Evolutionary conservation across 2,888 invertebrate genomes (phyloP).

Genomic region (Nasonovia ribisnigri): DNA sequence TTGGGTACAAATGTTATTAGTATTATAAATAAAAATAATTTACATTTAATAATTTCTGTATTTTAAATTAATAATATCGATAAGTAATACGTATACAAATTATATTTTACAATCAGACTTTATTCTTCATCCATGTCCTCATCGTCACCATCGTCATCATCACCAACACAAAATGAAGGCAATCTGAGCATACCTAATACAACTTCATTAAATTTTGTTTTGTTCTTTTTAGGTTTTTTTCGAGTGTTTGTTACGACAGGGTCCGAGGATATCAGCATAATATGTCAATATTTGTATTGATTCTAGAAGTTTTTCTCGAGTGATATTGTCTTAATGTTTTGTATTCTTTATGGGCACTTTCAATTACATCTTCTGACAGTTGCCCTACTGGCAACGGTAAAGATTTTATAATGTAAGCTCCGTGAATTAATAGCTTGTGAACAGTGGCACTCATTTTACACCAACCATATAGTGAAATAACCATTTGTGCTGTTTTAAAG

Average conservation of each 20-base stretch:
- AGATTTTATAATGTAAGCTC: constrained; percentile 10
- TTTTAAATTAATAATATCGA: too few relatives aligned
- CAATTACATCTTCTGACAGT: constrained; percentile 42
- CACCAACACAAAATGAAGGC: constrained; percentile 22
- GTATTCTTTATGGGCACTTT: constrained; percentile 24
- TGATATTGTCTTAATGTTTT: constrained; percentile 35
- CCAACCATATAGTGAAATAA: constrained; percentile 33
- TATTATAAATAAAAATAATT: background rate
- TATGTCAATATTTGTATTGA: constrained; percentile 29
- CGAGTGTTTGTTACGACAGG: constrained; percentile 20
- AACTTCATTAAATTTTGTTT: constrained; percentile 8
- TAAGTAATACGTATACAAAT: background rate
- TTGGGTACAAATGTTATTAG: too few relatives aligned
- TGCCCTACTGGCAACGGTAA: constrained; percentile 37
- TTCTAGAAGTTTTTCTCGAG: constrained; percentile 34
- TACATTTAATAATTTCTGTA: background rate
- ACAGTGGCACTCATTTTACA: constrained; percentile 8
- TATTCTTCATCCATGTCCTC: background rate
- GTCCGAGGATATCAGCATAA: constrained; percentile 35
- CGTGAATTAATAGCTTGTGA: constrained; percentile 30
- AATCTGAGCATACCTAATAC: constrained; percentile 21
- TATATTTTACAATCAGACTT: constrained; percentile 8
- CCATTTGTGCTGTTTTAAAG: constrained; percentile 37
- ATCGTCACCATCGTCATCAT: background rate
- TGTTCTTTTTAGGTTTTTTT: background rate